phyloP scores from a whole-genome alignment of 1,140 invertebrate species.

The Drosophila azteca region DNA sequence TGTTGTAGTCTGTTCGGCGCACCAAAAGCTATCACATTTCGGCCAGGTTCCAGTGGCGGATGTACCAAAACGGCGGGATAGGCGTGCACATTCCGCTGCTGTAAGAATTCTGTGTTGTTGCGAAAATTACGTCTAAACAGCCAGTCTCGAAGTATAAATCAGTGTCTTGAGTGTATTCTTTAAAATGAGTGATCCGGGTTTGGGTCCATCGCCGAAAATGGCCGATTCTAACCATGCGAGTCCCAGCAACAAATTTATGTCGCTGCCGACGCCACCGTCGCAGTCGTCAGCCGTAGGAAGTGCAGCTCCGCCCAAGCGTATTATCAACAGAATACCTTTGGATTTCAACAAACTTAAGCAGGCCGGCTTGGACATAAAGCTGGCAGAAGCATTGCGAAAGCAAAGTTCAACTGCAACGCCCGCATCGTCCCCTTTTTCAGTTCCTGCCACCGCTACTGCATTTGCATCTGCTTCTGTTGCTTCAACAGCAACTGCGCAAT shows the following conservation, averaged over 20 bases:
- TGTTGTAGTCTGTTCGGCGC: neutral
- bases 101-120: no score
- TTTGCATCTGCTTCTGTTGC: slow-evolving; percentile 1
- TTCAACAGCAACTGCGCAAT: slow-evolving; percentile 6
- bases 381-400: slow-evolving; percentile 69
- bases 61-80: no score
- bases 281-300: slow-evolving; percentile 2
- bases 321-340: slow-evolving; percentile 66
- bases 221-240: slow-evolving; percentile 13
- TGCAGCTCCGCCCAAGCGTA: slow-evolving; percentile 40
- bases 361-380: slow-evolving; percentile 64
- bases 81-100: no score
- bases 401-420: slow-evolving; percentile 24
- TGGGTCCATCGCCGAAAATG: slow-evolving; percentile 26
- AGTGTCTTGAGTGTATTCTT: no score
- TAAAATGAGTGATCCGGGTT: no score
- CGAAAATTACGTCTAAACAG: no score
- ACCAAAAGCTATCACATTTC: no score
- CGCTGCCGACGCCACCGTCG: slow-evolving; percentile 7
- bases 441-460: neutral
- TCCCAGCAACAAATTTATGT: slow-evolving; percentile 16
- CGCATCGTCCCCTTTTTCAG: slow-evolving; percentile 1
- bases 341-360: slow-evolving; percentile 73
- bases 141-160: no score
- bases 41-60: no score